A percentile compares a stretch with the other conserved stretches of the same genome.
Evolutionary conservation across 2,888 invertebrate genomes (phyloP).

Genomic region (Pseudococcus jackbeardsleyi): DNA sequence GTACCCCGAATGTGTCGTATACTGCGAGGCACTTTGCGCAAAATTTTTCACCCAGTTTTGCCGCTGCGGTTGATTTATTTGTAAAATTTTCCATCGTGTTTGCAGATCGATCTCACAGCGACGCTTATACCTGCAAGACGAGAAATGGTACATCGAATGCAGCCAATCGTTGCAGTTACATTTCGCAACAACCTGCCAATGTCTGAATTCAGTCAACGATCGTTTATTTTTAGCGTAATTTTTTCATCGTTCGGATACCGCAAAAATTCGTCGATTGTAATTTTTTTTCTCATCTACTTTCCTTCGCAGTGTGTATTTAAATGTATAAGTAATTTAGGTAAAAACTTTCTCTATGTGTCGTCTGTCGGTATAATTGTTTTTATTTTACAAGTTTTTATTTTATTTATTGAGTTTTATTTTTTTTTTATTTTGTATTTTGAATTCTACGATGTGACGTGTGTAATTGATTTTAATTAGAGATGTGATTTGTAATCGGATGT

Average conservation of each 20-base stretch:
- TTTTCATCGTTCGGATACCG: neutral
- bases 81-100: conserved; percentile 66
- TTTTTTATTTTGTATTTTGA: neutral
- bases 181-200: conserved; percentile 56
- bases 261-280: neutral
- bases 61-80: neutral
- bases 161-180: conserved; percentile 55
- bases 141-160: conserved; percentile 52
- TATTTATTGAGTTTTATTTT: neutral
- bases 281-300: neutral
- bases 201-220: conserved; percentile 17
- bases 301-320: conserved; percentile 23
- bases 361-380: neutral
- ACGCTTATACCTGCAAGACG: conserved; percentile 70
- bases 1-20: neutral
- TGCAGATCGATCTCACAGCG: conserved; percentile 76
- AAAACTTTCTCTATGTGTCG: conserved; percentile 9
- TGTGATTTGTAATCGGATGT: conserved; percentile 28
- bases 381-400: neutral
- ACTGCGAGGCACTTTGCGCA: neutral
- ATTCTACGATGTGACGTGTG: neutral
- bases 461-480: neutral
- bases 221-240: neutral
- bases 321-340: neutral
- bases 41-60: neutral